These are phyloP conservation scores for Tolmerus cingulatus DNA, from an alignment of 2,888 invertebrate species.

Conservation along the genomic window DNA sequence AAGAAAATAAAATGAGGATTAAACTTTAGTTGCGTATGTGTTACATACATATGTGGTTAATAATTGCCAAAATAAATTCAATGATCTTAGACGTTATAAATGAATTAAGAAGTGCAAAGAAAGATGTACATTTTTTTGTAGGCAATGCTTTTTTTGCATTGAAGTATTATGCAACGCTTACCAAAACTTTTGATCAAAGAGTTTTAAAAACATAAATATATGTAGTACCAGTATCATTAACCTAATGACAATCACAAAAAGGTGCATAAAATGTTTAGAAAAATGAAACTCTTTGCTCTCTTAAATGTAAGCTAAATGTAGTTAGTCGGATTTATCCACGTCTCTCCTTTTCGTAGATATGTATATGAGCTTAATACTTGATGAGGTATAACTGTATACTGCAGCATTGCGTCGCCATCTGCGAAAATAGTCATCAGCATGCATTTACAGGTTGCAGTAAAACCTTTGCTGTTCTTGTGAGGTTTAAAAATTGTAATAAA, in stretches of 20 bases:
- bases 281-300: too few relatives aligned
- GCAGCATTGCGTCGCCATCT: conserved; percentile 43
- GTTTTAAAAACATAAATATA: too few relatives aligned
- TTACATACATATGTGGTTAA: background rate
- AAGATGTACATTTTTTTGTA: background rate
- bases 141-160: background rate
- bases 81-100: background rate
- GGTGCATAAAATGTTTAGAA: too few relatives aligned
- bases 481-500: background rate
- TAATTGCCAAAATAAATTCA: background rate
- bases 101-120: background rate
- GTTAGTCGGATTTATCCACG: background rate
- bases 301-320: too few relatives aligned
- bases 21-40: conserved; percentile 11
- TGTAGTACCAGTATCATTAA: too few relatives aligned
- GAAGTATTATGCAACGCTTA: too few relatives aligned
- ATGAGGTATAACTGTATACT: conserved; percentile 32
- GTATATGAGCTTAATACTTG: background rate
- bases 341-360: background rate
- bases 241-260: too few relatives aligned
- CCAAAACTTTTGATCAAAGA: too few relatives aligned
- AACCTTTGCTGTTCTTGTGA: background rate
- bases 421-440: background rate
- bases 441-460: background rate
- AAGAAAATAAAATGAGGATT: background rate